Percentiles rank a stretch among this genome's conserved stretches.
These are phyloP conservation scores for Calonectris borealis DNA, from an alignment of 2,113 vertebrate species.

Conservation along the genomic window DNA sequence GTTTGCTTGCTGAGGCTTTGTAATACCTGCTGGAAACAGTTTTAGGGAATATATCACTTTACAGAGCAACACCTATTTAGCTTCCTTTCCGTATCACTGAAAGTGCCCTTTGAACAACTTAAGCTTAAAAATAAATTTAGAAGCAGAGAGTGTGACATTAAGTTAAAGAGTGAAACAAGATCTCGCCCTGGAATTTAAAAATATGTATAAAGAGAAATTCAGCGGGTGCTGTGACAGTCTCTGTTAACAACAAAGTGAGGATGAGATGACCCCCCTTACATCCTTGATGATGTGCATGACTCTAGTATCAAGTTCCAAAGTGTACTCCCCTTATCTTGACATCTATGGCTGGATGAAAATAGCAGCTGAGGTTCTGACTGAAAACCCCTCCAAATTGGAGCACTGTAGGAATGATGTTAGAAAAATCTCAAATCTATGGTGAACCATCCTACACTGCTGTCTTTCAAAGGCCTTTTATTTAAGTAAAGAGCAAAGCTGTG, in stretches of 20 bases:
- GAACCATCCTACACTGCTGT: neutral
- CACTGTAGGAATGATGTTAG: neutral
- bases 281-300: neutral
- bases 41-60: constrained; percentile 32
- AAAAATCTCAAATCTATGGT: neutral
- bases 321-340: neutral
- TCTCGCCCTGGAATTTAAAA: neutral
- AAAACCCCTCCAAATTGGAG: neutral
- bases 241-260: neutral
- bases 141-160: neutral
- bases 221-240: neutral
- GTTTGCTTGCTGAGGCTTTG: constrained; percentile 30
- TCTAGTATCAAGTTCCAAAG: neutral
- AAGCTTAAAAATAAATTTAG: constrained; percentile 15
- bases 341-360: constrained; percentile 20
- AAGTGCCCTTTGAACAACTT: constrained; percentile 28
- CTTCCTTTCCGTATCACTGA: neutral
- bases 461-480: neutral
- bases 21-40: neutral
- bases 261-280: neutral
- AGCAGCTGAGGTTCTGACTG: neutral
- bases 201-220: neutral
- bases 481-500: neutral
- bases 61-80: constrained; percentile 24
- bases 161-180: constrained; percentile 30